Conservation (phyloP, 2,888 invertebrate species). For the Salpingus planirostris region DNA sequence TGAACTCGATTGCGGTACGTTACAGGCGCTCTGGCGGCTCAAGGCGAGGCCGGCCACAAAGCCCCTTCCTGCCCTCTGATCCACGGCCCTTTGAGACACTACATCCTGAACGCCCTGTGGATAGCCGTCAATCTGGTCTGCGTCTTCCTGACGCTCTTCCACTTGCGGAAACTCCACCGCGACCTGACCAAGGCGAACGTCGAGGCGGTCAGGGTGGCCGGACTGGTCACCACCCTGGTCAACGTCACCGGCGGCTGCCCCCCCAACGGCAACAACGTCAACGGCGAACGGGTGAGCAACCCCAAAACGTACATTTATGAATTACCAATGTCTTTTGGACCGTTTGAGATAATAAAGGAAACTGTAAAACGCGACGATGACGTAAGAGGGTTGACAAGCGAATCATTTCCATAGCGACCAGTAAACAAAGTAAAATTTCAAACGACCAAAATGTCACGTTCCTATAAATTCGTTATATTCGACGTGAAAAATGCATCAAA, state of each 20-base stretch:
- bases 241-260: conserved; percentile 58
- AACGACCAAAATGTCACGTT: too few species aligned
- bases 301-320: too few species aligned
- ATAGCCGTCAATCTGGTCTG: conserved; percentile 82
- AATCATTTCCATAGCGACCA: too few species aligned
- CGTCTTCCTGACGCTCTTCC: conserved; percentile 72
- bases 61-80: conserved; percentile 79
- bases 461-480: too few species aligned
- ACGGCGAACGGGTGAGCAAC: conserved; percentile 27
- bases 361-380: too few species aligned
- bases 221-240: conserved; percentile 73
- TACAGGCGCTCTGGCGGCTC: conserved; percentile 70
- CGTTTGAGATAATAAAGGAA: too few species aligned
- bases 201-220: conserved; percentile 74
- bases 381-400: too few species aligned
- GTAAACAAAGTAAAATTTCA: too few species aligned
- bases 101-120: conserved; percentile 85
- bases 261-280: conserved; percentile 32
- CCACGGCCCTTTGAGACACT: conserved; percentile 80
- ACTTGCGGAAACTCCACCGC: conserved; percentile 71
- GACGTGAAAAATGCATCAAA: too few species aligned
- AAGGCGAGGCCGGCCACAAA: conserved; percentile 66
- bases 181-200: conserved; percentile 77
- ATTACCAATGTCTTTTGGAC: too few species aligned
- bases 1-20: too few species aligned